Evolutionary conservation across 2,113 vertebrate genomes (phyloP).

Genomic region (Erythrolamprus reginae): DNA sequence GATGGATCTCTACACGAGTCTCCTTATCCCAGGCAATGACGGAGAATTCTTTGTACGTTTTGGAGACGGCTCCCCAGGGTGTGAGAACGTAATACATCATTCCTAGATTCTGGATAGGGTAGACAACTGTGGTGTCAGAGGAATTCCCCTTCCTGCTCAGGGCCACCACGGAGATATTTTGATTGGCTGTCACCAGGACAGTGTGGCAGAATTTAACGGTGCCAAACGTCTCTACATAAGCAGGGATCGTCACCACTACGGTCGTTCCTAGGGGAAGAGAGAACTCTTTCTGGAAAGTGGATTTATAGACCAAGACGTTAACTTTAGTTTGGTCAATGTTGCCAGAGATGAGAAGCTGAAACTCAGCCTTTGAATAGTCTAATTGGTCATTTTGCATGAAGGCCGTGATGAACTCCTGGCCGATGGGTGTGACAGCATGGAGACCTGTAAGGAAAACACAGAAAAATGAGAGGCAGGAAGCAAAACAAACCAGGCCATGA

Average conservation of each 20-base stretch:
- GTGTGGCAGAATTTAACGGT: conserved; percentile 44
- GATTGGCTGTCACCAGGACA: conserved; percentile 59
- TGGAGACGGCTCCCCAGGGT: conserved; percentile 12
- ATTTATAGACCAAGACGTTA: conserved; percentile 51
- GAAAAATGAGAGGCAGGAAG: neutral
- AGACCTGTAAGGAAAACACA: conserved; percentile 46
- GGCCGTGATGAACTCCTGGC: conserved; percentile 68
- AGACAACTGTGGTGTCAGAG: conserved; percentile 65
- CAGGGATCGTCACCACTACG: conserved; percentile 45
- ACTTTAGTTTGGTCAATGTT: conserved; percentile 56
- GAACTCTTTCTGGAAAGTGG: conserved; percentile 48
- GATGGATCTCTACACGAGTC: conserved; percentile 58
- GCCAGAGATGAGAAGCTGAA: conserved; percentile 61
- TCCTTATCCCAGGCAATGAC: conserved; percentile 64
- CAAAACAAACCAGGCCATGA: neutral
- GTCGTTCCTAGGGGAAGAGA: conserved; percentile 46
- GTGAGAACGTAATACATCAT: conserved; percentile 73
- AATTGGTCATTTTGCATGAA: conserved; percentile 71
- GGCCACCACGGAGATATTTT: conserved; percentile 61
- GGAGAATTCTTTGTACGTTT: conserved; percentile 67
- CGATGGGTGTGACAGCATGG: conserved; percentile 35
- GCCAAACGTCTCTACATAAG: conserved; percentile 54
- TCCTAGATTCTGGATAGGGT: conserved; percentile 65
- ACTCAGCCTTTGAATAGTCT: neutral
- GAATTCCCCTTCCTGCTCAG: conserved; percentile 63